Evolutionary conservation across 2,888 invertebrate species (phyloP), one percentile per base, ranked within the genome.

Genomic region (Drosophila gaucha): DNA sequence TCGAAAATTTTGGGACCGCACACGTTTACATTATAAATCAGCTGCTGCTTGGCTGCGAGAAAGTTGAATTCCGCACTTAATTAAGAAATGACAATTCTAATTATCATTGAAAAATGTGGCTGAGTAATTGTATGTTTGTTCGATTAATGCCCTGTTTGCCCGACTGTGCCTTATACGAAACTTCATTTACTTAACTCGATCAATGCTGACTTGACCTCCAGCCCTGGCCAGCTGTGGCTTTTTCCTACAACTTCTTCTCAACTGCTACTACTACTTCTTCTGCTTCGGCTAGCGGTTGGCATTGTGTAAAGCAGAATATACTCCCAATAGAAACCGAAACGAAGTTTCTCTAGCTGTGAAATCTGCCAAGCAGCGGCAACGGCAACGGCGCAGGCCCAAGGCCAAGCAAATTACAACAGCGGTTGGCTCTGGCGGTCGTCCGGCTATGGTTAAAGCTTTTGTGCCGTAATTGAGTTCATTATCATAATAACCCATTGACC

Each of bases 401-500:
- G 62, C 62, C 66, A 63, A 66, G 43, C 54, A 54, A 63, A 63
- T 63, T 63, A 63, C 62, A 63, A 63, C 67, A 63, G 67, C 62
- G 30, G 30, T 43, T 63, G 62, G 31, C 63, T 26, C 51, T 62
- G 66, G 49, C 71, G 71, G 60, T 56, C 69, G 55, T 68, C 49
- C 72, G 54, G 73, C 76, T 72, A 39, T 63, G 54, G 49, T 52
- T 59, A 41, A 41, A 64, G 60, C 57, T 72, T 56, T 62, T 67
- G 56, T 58, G 75, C 84, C 67, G 67, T 83, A 88, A 86, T 86
- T 80, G 85, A 88, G 89, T 84, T 84, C 89, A 88, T 88, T 84
- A 88, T 88, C 89, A 88, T 84, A 84, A 84, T 84, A 85, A 88
- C 87, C 84, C 87, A 84, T 84, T 84, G 84, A 84, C 83, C 83